A percentile compares a stretch with the other conserved stretches of the same genome.
Conservation (phyloP, 2,797 vertebrate species). For the Adelosebastes latens region DNA sequence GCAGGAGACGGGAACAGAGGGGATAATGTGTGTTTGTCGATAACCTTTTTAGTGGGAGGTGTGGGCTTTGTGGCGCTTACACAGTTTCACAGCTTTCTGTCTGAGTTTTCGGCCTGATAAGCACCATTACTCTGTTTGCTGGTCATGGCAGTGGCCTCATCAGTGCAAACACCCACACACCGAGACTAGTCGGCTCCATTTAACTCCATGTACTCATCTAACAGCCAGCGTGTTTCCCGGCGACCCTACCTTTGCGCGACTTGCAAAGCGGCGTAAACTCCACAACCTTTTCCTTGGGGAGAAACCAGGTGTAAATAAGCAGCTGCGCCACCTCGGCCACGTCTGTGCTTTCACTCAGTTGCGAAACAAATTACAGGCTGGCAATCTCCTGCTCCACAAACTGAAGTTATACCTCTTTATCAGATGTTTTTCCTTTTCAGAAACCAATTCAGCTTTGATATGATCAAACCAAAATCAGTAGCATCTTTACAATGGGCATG, state of each 20-base stretch:
- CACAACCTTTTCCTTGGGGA: not conserved
- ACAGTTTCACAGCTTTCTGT: conserved; percentile 42
- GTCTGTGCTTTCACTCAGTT: not conserved
- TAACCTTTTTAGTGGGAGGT: conserved; percentile 1
- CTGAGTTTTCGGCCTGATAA: conserved; percentile 43
- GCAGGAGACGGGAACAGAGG: not conserved
- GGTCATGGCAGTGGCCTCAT: conserved; percentile 44
- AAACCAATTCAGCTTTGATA: conserved; percentile 1
- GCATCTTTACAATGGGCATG: not conserved
- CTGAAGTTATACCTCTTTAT: not conserved
- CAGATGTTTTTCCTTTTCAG: not conserved
- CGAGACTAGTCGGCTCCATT: conserved; percentile 30
- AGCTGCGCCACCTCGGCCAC: not conserved
- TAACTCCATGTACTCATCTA: conserved; percentile 22
- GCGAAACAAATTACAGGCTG: not conserved
- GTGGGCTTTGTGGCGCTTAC: conserved; percentile 12
- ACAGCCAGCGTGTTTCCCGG: conserved; percentile 6
- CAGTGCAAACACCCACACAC: conserved; percentile 46
- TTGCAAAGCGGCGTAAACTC: not conserved
- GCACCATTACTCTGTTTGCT: conserved; percentile 54
- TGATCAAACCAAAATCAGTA: not conserved
- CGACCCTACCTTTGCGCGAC: conserved; percentile 23
- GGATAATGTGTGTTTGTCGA: not conserved
- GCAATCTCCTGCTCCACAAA: not conserved
- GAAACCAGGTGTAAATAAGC: conserved; percentile 13